These are phyloP conservation scores for Melanotaenia boesemani DNA, from an alignment of 2,797 vertebrate genomes.

Conservation along the genomic window DNA sequence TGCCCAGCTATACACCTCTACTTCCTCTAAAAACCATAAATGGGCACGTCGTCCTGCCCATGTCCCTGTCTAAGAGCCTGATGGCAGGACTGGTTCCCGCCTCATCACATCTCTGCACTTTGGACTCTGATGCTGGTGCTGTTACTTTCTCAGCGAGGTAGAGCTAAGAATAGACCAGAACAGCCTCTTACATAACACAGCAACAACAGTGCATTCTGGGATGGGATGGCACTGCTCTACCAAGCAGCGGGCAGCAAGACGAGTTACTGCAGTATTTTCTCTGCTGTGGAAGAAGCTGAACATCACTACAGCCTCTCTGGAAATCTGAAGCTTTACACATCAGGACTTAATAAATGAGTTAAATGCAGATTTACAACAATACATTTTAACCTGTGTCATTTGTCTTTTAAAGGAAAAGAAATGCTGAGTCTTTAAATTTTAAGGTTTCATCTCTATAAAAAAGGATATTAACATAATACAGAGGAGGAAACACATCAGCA, in stretches of 20 bases:
- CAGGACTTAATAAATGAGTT: too few species aligned
- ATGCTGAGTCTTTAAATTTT: too few species aligned
- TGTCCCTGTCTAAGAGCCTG: slow-evolving; percentile 63
- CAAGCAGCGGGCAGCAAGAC: slow-evolving; percentile 55
- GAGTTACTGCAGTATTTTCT: slow-evolving; percentile 47
- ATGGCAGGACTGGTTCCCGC: slow-evolving; percentile 68
- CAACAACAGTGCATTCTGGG: slow-evolving; percentile 79
- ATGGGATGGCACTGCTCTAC: slow-evolving; percentile 70
- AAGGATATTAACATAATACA: too few species aligned
- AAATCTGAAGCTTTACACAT: too few species aligned
- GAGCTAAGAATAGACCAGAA: slow-evolving; percentile 85
- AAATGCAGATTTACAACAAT: too few species aligned
- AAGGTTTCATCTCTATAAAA: too few species aligned
- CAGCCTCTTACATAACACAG: slow-evolving; percentile 84
- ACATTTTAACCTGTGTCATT: too few species aligned
- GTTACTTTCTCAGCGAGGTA: slow-evolving; percentile 80
- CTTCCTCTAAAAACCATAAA: slow-evolving; percentile 70
- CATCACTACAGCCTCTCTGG: too few species aligned
- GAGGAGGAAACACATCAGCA: too few species aligned
- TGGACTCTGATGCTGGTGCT: slow-evolving; percentile 72
- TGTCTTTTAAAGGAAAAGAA: too few species aligned
- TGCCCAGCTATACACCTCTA: slow-evolving; percentile 56
- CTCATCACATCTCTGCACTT: slow-evolving; percentile 76
- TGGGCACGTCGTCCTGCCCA: slow-evolving; percentile 64
- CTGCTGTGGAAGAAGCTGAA: slow-evolving; percentile 30